Base-by-base conservation (phyloP, 2,113 vertebrate genomes). In the Pao palembangensis region DNA sequence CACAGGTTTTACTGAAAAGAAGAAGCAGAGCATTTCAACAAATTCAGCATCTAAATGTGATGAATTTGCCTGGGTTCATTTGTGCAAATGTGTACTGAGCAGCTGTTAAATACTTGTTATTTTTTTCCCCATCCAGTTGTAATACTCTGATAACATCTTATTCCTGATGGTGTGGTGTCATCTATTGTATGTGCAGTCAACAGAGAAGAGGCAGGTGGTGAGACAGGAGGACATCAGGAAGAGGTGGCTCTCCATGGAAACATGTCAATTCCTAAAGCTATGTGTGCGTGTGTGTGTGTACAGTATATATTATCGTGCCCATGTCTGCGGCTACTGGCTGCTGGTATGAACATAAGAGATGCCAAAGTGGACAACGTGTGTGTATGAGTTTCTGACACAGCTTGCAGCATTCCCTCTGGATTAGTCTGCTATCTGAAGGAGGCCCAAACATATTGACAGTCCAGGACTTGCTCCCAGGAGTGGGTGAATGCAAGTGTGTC, bases 401-500 rank as follows among this genome's bases (percentile, higher is more conserved):
- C 81, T 82, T 87, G 81, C 73, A 78, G 86, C 86, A 86, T 87
- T 89, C 89, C 88, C 89, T 50, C 71, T 86, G 86, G 89, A 89
- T 89, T 80, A 84, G 84, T 75, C 76, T 87, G 79, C 81, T 86
- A 85, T 90, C 86, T 85, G 85, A 83, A 86, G 79, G 51, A 84
- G 80, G 74, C 88, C 90, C 89, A 90, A 90, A 89, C 88, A 91
- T 89, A 87, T 89, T 90, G 89, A 86, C 82, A 78, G 87, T 83
- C 82, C 85, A 90, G 88, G 86, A 84, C 87, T 87, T 83, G 79
- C 82, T 82, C 84, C 87, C 87, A 82, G 79, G 74, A 84, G 78
- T 75, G 67, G 58, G 71, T 81, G 78, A 74, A 79, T 80, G 79
- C 42, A 64, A 75, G 64, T 66, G 69, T 71, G 69, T 73, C 42